A percentile compares a stretch with the other conserved stretches of the same genome.
Conservation (phyloP, 2,113 vertebrate genomes). For the crab-eating macaque (Macaca fascicularis) region T2T-MFA8v1.1 NC_088384.1:104354001-104354500, state of each 20-base stretch:
- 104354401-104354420: background rate
- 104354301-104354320: background rate
- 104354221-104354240: background rate
- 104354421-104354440: background rate
- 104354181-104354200: background rate
- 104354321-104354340: background rate
- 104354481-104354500: background rate
- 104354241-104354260: background rate
- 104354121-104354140: background rate
- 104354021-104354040: rapidly evolving
- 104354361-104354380: background rate
- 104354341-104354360: background rate
- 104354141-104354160: background rate
- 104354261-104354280: background rate
- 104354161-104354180: background rate
- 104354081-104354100: background rate
- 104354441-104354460: background rate
- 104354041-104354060: background rate
- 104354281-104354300: background rate
- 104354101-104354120: background rate
- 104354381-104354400: background rate
- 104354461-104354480: background rate
- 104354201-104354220: background rate
- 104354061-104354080: background rate
- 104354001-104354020: background rate